phyloP scores from a whole-genome alignment of 2,797 vertebrate species.

The Poeciliopsis paucimaculata region DNA sequence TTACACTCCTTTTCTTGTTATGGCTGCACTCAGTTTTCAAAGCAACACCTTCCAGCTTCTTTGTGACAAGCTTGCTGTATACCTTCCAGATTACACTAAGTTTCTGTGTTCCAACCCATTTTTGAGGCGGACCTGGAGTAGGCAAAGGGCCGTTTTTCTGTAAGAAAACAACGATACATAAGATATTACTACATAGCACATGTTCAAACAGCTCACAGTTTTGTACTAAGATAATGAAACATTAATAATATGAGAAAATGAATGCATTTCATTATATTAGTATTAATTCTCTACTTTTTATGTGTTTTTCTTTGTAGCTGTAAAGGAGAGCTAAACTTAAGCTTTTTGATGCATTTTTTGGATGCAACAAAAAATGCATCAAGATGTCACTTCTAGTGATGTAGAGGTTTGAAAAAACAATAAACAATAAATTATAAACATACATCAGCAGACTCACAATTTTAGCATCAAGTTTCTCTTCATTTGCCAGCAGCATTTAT shows the following conservation, averaged over 20 bases:
- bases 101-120: background rate
- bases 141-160: slow-evolving; percentile 29
- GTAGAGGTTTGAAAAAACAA: background rate
- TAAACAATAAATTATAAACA: background rate
- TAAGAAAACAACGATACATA: background rate
- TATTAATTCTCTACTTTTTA: background rate
- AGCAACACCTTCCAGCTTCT: slow-evolving; percentile 53
- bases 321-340: background rate
- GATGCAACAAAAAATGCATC: background rate
- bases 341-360: no score
- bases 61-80: slow-evolving; percentile 24
- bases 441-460: background rate
- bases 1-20: background rate
- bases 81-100: slow-evolving; percentile 21
- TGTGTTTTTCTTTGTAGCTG: background rate
- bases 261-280: background rate
- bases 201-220: background rate
- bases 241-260: background rate
- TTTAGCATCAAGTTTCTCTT: background rate
- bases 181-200: background rate
- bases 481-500: background rate
- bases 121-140: background rate
- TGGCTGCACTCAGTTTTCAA: slow-evolving; percentile 16
- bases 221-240: background rate
- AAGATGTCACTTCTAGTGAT: background rate